Evolutionary conservation across 2,888 invertebrate genomes (phyloP).

Genomic region (Brachyopa scutellaris): DNA sequence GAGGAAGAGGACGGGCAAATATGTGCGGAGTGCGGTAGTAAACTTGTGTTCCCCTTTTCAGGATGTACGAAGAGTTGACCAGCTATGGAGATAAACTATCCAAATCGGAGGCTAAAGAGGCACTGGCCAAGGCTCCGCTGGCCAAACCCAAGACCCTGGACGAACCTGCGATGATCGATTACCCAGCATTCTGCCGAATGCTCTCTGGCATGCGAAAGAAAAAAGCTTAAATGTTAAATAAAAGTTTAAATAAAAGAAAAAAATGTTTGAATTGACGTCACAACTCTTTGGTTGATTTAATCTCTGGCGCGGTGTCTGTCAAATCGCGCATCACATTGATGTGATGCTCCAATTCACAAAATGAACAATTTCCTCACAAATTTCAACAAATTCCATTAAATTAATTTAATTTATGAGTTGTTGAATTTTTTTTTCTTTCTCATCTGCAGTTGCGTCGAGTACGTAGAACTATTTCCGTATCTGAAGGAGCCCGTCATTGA

Average conservation of each 20-base stretch:
- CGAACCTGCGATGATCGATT: slow-evolving; percentile 85
- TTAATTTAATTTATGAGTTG: slow-evolving; percentile 61
- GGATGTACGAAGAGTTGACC: slow-evolving; percentile 86
- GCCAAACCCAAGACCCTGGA: slow-evolving; percentile 82
- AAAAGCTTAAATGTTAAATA: slow-evolving; percentile 68
- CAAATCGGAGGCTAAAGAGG: slow-evolving; percentile 85
- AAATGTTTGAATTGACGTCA: background rate
- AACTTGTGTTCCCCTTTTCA: slow-evolving; percentile 77
- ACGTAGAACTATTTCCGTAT: slow-evolving; percentile 81
- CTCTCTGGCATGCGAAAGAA: slow-evolving; percentile 84
- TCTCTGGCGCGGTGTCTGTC: background rate
- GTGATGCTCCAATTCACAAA: slow-evolving; percentile 33
- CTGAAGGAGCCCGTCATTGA: slow-evolving; percentile 81
- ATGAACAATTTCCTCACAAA: background rate
- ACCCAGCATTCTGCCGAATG: slow-evolving; percentile 85
- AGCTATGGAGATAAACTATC: slow-evolving; percentile 86
- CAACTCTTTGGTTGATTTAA: background rate
- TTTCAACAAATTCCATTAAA: slow-evolving; percentile 23
- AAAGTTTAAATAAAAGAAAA: slow-evolving; percentile 15
- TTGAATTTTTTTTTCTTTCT: slow-evolving; percentile 9
- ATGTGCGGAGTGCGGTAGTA: too few species aligned
- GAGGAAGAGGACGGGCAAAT: too few species aligned
- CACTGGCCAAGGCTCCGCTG: slow-evolving; percentile 85
- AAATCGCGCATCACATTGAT: background rate
- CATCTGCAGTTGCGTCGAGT: slow-evolving; percentile 80